Conservation (phyloP, 2,113 vertebrate species). For the Centrocercus urophasianus region DNA sequence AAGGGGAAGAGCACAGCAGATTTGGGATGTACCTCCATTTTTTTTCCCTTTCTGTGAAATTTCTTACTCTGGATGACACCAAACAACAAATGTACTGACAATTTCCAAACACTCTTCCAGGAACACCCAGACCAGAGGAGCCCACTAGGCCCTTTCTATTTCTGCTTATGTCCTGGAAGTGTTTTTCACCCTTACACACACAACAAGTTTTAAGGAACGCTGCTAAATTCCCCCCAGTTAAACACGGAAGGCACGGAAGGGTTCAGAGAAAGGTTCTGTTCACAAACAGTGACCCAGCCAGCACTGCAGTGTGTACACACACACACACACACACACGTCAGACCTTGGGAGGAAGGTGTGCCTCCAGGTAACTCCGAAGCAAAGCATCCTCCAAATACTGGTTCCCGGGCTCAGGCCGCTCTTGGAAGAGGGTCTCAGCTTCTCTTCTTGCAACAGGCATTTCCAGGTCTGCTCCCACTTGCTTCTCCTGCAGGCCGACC, state of each 20-base stretch:
- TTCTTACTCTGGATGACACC: not conserved
- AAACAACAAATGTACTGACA: not conserved
- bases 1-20: not conserved
- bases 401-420: slow-evolving; percentile 76
- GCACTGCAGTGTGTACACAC: accelerated
- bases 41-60: not conserved
- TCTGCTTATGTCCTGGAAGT: not conserved
- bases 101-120: not conserved
- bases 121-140: not conserved
- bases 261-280: accelerated
- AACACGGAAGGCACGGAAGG: not conserved
- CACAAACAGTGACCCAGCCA: accelerated
- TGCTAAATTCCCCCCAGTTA: not conserved
- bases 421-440: slow-evolving; percentile 75
- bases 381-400: slow-evolving; percentile 80
- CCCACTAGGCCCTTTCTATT: not conserved
- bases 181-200: not conserved
- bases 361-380: slow-evolving; percentile 79
- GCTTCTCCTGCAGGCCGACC: accelerated
- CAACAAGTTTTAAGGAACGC: not conserved
- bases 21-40: not conserved
- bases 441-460: slow-evolving; percentile 44
- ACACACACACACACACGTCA: not conserved
- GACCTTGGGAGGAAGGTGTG: slow-evolving; percentile 80
- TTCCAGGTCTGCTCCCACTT: not conserved